Base-by-base conservation (phyloP, 2,113 vertebrate genomes). In the Microcebus murinus region DNA sequence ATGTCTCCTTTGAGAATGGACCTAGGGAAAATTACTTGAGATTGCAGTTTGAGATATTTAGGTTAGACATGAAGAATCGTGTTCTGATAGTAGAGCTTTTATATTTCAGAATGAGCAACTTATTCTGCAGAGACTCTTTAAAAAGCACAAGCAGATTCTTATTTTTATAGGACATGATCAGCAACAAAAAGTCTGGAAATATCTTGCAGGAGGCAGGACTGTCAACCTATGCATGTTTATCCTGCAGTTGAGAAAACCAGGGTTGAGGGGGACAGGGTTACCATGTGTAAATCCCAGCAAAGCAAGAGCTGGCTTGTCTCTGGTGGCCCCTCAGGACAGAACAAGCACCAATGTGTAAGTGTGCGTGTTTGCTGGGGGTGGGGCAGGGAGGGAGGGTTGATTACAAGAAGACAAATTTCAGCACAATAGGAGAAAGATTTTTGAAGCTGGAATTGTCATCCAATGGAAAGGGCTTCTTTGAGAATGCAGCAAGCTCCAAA, bases 101-200 rank as follows among this genome's bases (percentile, higher is more conserved):
- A 85, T 84, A 90, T 76, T 81, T 87, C 34, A 77, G 52, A 65
- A 76, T 31, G 67, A 84, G 59, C 18, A 76, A 71, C 17, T 59
- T 81, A 70, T 36, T 80, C 36, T 50, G 50, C 23, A 71, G 39
- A 87, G 65, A 80, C 13, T 48, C n/a, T 79, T 67, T 70, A 80
- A 89, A 91, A 89, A 87, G 34, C 25, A 84, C 50, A 61, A 77
- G 45, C 12, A 42, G 80, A 77, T 90, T 94, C n/a, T 95, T 87
- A 94, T 74, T 73, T 95, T 93, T 88, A 31, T 36, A 73, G 52
- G 61, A 93, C 83, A 50, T 42, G 42, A 93, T 39, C 50, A 68
- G 74, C 45, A 91, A 76, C 25, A 39, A 80, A 70, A 90, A 31
- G 17, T 63, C 85, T 95, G 77, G 76, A 82, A 94, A 52, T 61